phyloP scores from a whole-genome alignment of 2,797 vertebrate species.

The Anguilla pacifica region DNA sequence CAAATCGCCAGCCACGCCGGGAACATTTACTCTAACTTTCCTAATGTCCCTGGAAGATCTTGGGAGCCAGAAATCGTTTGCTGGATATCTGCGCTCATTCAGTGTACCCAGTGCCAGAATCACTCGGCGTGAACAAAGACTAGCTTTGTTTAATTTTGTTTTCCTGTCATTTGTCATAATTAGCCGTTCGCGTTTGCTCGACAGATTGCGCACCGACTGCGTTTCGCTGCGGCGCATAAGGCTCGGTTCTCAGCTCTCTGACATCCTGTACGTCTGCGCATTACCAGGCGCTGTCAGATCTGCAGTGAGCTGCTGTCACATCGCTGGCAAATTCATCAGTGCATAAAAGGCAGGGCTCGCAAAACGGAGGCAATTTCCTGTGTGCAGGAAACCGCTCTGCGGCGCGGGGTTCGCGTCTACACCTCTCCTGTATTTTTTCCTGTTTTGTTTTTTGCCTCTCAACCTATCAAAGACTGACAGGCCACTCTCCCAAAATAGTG shows the following conservation, averaged over 20 bases:
- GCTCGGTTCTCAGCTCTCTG: not conserved
- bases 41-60: not conserved
- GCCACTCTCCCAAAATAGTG: not conserved
- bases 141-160: not conserved
- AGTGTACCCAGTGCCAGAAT: not conserved
- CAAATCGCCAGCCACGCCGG: not conserved
- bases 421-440: constrained; percentile 12
- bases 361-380: constrained; percentile 19
- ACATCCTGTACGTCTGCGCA: not conserved
- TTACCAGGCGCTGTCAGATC: constrained; percentile 5
- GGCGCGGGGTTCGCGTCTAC: not conserved
- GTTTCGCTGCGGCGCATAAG: not conserved
- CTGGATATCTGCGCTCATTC: not conserved
- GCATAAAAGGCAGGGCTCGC: not conserved
- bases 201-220: not conserved
- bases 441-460: not conserved
- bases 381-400: constrained; percentile 9
- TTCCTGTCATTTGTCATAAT: not conserved
- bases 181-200: not conserved
- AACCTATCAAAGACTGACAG: not conserved
- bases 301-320: constrained; percentile 5
- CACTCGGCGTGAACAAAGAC: not conserved
- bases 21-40: not conserved
- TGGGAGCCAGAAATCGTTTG: not conserved
- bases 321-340: not conserved